Evolutionary conservation across 2,888 invertebrate genomes (phyloP).

Genomic region (Ypsolopha sequella): DNA sequence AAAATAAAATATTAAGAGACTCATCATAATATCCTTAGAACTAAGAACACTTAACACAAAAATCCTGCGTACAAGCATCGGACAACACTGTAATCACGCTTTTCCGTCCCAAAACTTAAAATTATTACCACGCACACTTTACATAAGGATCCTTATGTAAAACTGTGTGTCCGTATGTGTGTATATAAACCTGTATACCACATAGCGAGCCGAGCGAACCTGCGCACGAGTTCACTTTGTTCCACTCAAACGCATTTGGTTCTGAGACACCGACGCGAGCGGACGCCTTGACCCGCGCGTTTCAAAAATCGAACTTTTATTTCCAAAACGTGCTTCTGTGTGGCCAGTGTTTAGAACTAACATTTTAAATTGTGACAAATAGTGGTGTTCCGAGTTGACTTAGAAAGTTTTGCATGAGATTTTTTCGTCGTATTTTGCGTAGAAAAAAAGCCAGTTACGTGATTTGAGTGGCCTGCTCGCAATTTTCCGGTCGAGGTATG

Average conservation of each 20-base stretch:
- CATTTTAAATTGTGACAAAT: constrained; percentile 2
- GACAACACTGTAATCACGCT: constrained; percentile 29
- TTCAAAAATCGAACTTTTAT: constrained; percentile 14
- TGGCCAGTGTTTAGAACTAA: constrained; percentile 23
- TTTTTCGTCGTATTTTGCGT: constrained; percentile 3
- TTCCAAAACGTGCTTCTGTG: constrained; percentile 27
- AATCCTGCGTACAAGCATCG: not conserved
- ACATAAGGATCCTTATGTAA: constrained; percentile 50
- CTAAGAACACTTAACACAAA: not conserved
- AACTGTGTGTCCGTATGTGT: constrained; percentile 22
- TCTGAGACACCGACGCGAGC: constrained; percentile 28
- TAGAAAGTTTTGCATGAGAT: constrained; percentile 8
- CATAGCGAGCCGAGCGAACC: constrained; percentile 25
- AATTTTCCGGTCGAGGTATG: constrained; percentile 17
- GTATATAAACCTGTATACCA: constrained; percentile 17
- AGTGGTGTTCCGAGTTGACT: not conserved
- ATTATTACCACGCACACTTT: constrained; percentile 36
- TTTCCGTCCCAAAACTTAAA: constrained; percentile 40
- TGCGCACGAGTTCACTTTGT: constrained; percentile 53
- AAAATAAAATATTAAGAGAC: not conserved
- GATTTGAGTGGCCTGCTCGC: constrained; percentile 9
- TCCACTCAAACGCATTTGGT: constrained; percentile 68
- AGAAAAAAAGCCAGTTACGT: constrained; percentile 11
- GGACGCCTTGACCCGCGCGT: constrained; percentile 29
- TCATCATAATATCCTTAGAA: not conserved